phyloP scores from a whole-genome alignment of 2,797 vertebrate genomes.

The Anomalospiza imberbis region DNA sequence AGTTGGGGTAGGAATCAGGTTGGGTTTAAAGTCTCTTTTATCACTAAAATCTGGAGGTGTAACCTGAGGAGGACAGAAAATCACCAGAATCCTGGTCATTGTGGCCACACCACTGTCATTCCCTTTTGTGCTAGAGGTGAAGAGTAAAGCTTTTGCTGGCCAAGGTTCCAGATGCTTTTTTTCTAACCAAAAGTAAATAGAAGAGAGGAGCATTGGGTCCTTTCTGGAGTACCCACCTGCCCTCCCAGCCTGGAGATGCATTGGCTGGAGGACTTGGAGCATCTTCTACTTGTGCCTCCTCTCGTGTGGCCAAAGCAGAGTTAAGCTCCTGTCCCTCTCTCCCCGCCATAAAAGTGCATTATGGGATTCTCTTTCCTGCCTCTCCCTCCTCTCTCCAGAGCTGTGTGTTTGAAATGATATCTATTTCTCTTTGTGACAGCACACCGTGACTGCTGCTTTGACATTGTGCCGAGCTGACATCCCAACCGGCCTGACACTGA shows the following conservation, averaged over 20 bases:
- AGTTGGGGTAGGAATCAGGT: background rate
- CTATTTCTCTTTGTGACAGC: slow-evolving; percentile 91
- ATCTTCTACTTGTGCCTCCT: background rate
- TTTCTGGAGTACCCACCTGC: background rate
- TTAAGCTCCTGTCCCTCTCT: background rate
- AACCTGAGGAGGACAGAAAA: background rate
- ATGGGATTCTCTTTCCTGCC: slow-evolving; percentile 46
- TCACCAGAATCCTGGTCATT: background rate
- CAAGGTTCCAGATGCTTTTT: background rate
- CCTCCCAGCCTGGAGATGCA: background rate
- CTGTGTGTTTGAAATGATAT: slow-evolving; percentile 85
- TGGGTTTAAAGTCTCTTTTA: background rate
- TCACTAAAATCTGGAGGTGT: background rate
- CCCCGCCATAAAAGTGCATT: background rate
- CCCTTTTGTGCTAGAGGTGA: background rate
- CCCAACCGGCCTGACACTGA: slow-evolving; percentile 83
- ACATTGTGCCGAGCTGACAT: slow-evolving; percentile 82
- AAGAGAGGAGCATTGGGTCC: background rate
- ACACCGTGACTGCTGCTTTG: slow-evolving; percentile 79
- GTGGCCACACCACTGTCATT: fast-evolving
- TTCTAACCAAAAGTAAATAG: background rate
- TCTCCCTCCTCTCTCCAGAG: slow-evolving; percentile 47
- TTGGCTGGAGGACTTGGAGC: background rate
- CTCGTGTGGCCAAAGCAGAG: background rate
- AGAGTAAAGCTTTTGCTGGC: background rate